Evolutionary conservation across 2,113 vertebrate genomes (phyloP).

Genomic region (Electrona antarctica): DNA sequence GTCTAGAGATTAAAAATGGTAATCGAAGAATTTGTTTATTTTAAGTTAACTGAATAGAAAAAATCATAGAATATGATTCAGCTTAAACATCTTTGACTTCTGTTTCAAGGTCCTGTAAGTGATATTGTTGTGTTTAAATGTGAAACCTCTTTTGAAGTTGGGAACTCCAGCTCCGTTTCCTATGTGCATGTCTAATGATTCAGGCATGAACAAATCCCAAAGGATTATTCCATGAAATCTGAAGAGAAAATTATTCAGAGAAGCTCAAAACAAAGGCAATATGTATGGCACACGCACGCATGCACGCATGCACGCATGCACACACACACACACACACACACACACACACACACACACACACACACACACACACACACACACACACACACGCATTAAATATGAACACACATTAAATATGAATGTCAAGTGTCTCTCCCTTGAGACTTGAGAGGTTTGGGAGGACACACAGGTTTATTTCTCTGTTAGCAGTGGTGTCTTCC

Average conservation of each 20-base stretch:
- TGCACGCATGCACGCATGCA: not conserved
- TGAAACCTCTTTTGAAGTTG: slow-evolving; percentile 42
- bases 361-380: slow-evolving; percentile 2
- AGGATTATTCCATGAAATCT: slow-evolving; percentile 47
- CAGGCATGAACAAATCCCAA: slow-evolving; percentile 26
- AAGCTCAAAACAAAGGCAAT: slow-evolving; percentile 27
- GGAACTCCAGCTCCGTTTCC: slow-evolving; percentile 13
- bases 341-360: slow-evolving; percentile 9
- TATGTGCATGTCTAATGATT: slow-evolving; percentile 38
- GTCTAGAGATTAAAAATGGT: not conserved
- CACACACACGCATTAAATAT: not conserved
- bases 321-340: slow-evolving; percentile 1
- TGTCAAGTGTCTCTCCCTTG: not conserved
- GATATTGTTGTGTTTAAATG: slow-evolving; percentile 12
- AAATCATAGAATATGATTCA: no score
- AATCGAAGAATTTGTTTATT: not conserved
- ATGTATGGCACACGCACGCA: slow-evolving; percentile 5
- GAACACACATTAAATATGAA: not conserved
- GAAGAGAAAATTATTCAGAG: slow-evolving; percentile 29
- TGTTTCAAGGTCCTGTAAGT: no score
- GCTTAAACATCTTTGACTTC: no score
- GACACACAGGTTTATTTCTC: no score
- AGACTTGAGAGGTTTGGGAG: not conserved
- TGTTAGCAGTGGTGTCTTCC: no score
- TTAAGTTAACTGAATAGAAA: no score